Evolutionary conservation across 2,797 vertebrate species (phyloP).

Genomic region (Salmo trutta): DNA sequence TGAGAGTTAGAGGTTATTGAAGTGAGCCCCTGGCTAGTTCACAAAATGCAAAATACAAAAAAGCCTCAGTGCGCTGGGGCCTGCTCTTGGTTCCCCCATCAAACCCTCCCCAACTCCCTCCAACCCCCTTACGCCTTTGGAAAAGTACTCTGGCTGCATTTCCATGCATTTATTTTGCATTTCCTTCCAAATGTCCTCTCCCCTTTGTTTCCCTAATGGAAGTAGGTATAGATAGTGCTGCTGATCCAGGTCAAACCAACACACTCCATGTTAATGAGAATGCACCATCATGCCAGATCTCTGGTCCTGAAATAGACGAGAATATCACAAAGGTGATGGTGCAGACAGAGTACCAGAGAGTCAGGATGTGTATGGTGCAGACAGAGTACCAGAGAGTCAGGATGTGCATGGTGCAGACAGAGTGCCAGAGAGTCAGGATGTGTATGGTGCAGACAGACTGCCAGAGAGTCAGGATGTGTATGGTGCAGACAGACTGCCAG

Average conservation of each 20-base stretch:
- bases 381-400: too few relatives aligned
- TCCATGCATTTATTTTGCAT: constrained; percentile 67
- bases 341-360: background rate
- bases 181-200: constrained; percentile 58
- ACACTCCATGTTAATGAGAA: constrained; percentile 53
- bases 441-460: too few relatives aligned
- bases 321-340: constrained; percentile 23
- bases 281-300: constrained; percentile 26
- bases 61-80: constrained; percentile 69
- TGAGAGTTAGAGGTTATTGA: constrained; percentile 66
- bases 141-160: constrained; percentile 61
- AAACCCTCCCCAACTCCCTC: background rate
- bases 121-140: constrained; percentile 59
- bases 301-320: constrained; percentile 34
- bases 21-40: constrained; percentile 73
- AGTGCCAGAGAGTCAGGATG: too few relatives aligned
- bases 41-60: constrained; percentile 72
- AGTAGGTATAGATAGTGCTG: constrained; percentile 35
- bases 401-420: too few relatives aligned
- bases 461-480: too few relatives aligned
- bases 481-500: too few relatives aligned
- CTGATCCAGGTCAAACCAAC: constrained; percentile 47
- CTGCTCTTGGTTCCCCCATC: constrained; percentile 64
- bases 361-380: too few relatives aligned
- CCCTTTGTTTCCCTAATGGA: constrained; percentile 65